Percentiles rank a stretch among this genome's conserved stretches.
These are phyloP conservation scores for Lysiphlebus fabarum DNA, from an alignment of 1,140 invertebrate species.

Conservation along the genomic window DNA sequence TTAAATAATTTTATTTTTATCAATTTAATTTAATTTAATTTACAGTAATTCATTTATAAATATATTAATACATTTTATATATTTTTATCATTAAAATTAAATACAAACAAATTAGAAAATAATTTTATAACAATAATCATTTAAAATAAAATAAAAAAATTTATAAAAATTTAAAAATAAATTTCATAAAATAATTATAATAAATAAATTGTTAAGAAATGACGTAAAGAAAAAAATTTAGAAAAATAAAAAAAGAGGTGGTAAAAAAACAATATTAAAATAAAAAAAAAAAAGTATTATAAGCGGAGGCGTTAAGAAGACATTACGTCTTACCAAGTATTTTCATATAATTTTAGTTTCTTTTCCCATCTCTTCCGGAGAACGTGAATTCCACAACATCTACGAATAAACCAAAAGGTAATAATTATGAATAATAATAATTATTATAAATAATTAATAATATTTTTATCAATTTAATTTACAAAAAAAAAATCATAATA, in stretches of 20 bases:
- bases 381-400: constrained; percentile 1
- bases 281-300: no score
- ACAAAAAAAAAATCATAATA: no score
- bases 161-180: background rate
- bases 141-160: background rate
- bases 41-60: no score
- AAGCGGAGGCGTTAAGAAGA: constrained; percentile 8
- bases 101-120: no score
- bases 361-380: constrained; percentile 9
- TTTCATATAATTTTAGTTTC: constrained; percentile 15
- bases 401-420: background rate
- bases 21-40: no score
- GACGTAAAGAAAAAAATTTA: background rate
- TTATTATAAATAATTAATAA: background rate
- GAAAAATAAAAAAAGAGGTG: background rate
- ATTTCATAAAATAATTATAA: background rate
- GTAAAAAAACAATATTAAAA: background rate
- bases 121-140: no score
- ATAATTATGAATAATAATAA: constrained; percentile 1
- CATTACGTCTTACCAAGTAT: constrained; percentile 4
- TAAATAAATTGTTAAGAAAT: constrained; percentile 3
- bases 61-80: no score
- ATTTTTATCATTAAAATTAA: no score
- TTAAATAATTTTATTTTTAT: no score
- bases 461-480: constrained; percentile 6